Conservation (phyloP, 2,888 invertebrate genomes). For the Tipula helvola region DNA sequence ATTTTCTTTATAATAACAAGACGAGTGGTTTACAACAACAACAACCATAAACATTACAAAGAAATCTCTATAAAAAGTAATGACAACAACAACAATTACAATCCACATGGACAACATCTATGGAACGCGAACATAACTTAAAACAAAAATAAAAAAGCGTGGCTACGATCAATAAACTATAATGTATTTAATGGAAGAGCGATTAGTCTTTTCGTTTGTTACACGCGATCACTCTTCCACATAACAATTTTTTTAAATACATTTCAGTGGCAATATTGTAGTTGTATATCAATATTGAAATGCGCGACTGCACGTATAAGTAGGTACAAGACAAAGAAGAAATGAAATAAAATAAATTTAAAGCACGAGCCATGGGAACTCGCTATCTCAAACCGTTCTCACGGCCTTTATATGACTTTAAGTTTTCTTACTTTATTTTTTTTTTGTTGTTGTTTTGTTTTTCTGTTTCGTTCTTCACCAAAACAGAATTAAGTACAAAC, state of each 20-base stretch:
- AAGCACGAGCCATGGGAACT: conserved; percentile 12
- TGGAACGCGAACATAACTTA: conserved; percentile 6
- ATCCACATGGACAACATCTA: conserved; percentile 7
- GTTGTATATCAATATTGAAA: background rate
- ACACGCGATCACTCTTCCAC: background rate
- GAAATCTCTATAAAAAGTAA: background rate
- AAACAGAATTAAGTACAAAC: background rate
- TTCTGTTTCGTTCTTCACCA: background rate
- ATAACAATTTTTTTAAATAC: background rate
- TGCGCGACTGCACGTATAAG: background rate
- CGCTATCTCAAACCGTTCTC: conserved; percentile 9
- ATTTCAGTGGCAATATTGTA: background rate
- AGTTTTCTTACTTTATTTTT: background rate
- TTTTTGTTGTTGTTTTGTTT: background rate
- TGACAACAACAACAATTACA: background rate
- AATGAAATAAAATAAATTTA: background rate
- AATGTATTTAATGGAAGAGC: background rate
- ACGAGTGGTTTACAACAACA: background rate
- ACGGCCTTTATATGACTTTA: conserved; percentile 12
- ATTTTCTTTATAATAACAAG: background rate
- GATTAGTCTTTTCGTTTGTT: background rate
- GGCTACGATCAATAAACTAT: background rate
- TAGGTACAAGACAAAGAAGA: background rate
- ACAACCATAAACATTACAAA: background rate
- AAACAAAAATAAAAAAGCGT: conserved; percentile 8